A percentile compares a stretch with the other conserved stretches of the same genome.
phyloP scores from a whole-genome alignment of 2,888 invertebrate species.

The Notodonta dromedarius region DNA sequence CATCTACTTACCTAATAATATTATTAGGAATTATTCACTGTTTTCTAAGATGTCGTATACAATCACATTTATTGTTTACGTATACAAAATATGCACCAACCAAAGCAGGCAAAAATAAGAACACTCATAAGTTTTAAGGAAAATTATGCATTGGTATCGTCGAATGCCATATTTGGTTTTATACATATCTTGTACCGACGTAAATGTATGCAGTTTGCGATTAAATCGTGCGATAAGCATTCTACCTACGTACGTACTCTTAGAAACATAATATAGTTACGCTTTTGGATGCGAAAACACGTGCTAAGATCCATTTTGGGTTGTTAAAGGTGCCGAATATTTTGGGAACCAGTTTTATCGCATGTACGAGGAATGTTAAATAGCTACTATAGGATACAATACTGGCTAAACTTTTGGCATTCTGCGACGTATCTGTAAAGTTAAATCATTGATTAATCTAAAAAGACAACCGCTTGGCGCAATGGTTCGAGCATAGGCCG shows the following conservation, averaged over 20 bases:
- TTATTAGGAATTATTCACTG: too few relatives aligned
- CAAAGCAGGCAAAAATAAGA: not conserved
- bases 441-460: too few relatives aligned
- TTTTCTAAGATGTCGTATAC: too few relatives aligned
- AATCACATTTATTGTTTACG: too few relatives aligned
- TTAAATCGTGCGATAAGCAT: conserved; percentile 42
- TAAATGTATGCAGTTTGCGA: conserved; percentile 37
- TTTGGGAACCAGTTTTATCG: conserved; percentile 2
- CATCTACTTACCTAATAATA: too few relatives aligned
- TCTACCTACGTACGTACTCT: conserved; percentile 29
- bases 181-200: conserved; percentile 43
- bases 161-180: conserved; percentile 37
- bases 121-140: conserved; percentile 26
- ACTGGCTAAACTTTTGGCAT: too few relatives aligned
- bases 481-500: too few relatives aligned
- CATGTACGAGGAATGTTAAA: not conserved
- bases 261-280: conserved; percentile 19
- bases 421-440: too few relatives aligned
- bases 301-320: conserved; percentile 3
- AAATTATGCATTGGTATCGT: conserved; percentile 31
- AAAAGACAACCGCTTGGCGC: too few relatives aligned
- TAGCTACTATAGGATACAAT: too few relatives aligned
- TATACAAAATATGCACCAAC: too few relatives aligned
- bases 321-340: conserved; percentile 6
- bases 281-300: conserved; percentile 11